Conservation (phyloP, 2,888 invertebrate species). For the Sericinus montela region DNA sequence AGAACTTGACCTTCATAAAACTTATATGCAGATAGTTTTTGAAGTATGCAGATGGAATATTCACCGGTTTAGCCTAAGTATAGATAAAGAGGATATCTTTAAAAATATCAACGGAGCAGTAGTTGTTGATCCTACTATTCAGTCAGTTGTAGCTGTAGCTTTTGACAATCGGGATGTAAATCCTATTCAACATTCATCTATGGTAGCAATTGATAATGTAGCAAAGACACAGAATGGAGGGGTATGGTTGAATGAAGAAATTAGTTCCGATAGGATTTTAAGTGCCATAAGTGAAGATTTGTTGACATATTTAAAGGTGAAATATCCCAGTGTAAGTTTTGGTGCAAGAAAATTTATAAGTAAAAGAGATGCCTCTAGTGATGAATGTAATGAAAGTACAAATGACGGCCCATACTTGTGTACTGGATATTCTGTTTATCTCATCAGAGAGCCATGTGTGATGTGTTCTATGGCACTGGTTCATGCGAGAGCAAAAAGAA, state of each 20-base stretch:
- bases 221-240: conserved; percentile 91
- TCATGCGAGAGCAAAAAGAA: conserved; percentile 90
- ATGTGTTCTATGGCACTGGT: conserved; percentile 98
- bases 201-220: conserved; percentile 92
- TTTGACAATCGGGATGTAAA: conserved; percentile 79
- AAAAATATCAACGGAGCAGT: conserved; percentile 59
- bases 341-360: conserved; percentile 63
- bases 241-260: conserved; percentile 69
- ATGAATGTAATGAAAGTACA: conserved; percentile 15
- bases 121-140: conserved; percentile 85
- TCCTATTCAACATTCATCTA: conserved; percentile 89
- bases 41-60: conserved; percentile 65
- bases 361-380: conserved; percentile 39
- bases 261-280: conserved; percentile 19
- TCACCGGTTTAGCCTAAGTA: conserved; percentile 14
- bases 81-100: conserved; percentile 26
- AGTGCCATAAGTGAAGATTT: conserved; percentile 63
- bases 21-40: conserved; percentile 80
- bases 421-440: conserved; percentile 91
- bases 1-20: conserved; percentile 76
- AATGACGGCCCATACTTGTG: conserved; percentile 86
- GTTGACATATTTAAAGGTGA: conserved; percentile 45
- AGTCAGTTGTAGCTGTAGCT: conserved; percentile 83
- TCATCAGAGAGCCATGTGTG: conserved; percentile 92
- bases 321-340: conserved; percentile 53